Conservation (phyloP, 2,113 vertebrate genomes). For the Ochotona princeps region DNA sequence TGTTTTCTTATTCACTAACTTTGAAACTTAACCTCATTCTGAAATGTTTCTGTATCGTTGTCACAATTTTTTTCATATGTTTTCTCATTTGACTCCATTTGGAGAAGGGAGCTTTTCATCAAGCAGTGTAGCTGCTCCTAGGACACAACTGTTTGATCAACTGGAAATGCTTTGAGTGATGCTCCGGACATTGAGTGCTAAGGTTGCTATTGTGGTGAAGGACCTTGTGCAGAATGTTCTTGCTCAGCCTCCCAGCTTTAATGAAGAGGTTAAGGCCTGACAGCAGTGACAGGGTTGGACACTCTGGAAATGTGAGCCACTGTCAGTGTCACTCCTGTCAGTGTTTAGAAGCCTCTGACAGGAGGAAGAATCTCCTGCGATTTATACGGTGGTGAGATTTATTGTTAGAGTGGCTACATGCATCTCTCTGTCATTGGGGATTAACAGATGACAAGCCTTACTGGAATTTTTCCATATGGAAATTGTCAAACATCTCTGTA, state of each 20-base stretch:
- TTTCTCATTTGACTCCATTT: slow-evolving; percentile 52
- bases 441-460: background rate
- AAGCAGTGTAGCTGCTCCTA: background rate
- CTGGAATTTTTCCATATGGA: background rate
- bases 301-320: background rate
- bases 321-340: background rate
- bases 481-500: background rate
- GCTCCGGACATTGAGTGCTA: background rate
- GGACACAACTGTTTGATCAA: background rate
- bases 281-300: background rate
- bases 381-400: background rate
- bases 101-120: background rate
- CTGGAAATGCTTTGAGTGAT: background rate
- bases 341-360: background rate
- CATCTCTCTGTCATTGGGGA: background rate
- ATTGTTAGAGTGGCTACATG: background rate
- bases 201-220: background rate
- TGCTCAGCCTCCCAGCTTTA: background rate
- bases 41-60: slow-evolving; percentile 16
- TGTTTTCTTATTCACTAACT: background rate
- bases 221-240: background rate
- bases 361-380: background rate
- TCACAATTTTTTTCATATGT: background rate
- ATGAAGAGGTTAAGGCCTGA: background rate
- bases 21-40: slow-evolving; percentile 21